Base-by-base conservation (phyloP, 2,113 vertebrate genomes). In the Chlorocebus sabaeus region DNA sequence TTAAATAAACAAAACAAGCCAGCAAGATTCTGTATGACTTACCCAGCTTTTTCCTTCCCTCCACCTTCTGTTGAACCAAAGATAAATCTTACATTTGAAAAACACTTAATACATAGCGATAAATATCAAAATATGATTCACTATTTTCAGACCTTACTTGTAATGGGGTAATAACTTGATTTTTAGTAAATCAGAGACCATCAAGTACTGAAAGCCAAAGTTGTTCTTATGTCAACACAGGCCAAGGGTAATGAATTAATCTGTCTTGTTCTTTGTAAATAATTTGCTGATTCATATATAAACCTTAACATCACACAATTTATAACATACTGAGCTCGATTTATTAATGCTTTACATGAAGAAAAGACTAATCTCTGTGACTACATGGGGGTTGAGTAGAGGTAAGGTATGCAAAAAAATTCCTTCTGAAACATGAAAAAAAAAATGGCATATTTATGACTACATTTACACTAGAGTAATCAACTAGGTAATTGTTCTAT, bases 401-500 rank as follows among this genome's bases (percentile, higher is more conserved):
- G 23, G 5, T 40, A 82, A 80, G 43, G 22, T 61, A n/a, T 76
- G 18, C 13, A 79, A 86, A 97, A 90, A 75, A 64, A 30, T 64
- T 8, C 45, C 64, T 72, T 85, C 85, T 80, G 78, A 96, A 92
- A 76, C 38, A 48, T 52, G n/a, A 64, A 64, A 88, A 61, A 82
- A 72, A 59, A 59, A 4, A 40, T 7, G 32, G 35, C 72, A 82
- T 10, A 48, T 32, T 82, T 82, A 93, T 64, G 64, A 93, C 52
- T 55, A 68, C 40, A 70, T 79, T 96, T 61, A 96, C 40, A 92
- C 12, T 17, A 94, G 8, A 88, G 45, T 59, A 59, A 73, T 89
- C 92, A 96, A 76, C 61, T 45, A 68, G 82, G 73, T 89, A 93
- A 92, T 79, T 88, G 72, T 67, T 95, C 55, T 93, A 90, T 88